phyloP scores from a whole-genome alignment of 2,888 invertebrate species.

The Habrosyne pyritoides region DNA sequence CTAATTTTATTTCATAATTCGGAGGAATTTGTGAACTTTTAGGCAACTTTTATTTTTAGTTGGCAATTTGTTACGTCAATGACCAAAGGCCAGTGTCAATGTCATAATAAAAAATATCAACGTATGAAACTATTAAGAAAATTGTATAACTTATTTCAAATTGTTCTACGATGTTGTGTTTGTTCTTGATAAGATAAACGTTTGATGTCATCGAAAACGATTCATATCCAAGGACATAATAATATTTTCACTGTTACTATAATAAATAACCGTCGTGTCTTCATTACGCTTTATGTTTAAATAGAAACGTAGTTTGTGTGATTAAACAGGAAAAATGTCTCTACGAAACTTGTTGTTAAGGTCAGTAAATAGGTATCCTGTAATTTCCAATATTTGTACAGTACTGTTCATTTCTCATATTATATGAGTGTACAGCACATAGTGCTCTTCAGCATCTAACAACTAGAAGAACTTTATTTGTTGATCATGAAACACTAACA shows the following conservation, averaged over 20 bases:
- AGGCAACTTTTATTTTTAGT: too few species aligned
- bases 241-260: constrained; percentile 6
- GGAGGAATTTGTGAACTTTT: too few species aligned
- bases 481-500: too few species aligned
- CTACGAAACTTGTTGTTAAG: constrained; percentile 41
- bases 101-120: too few species aligned
- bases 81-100: too few species aligned
- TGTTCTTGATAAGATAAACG: constrained; percentile 7
- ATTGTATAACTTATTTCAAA: not conserved
- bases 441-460: too few species aligned
- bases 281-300: constrained; percentile 9
- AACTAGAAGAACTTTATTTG: too few species aligned
- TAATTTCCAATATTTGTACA: not conserved
- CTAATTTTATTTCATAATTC: too few species aligned
- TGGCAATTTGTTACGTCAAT: too few species aligned
- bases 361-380: constrained; percentile 19
- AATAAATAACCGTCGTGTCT: not conserved
- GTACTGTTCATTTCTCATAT: not conserved
- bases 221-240: not conserved
- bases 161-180: not conserved
- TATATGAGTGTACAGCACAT: not conserved
- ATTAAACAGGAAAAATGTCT: constrained; percentile 33
- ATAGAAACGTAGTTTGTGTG: not conserved
- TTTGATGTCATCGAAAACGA: constrained; percentile 2
- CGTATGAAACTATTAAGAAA: not conserved